Evolutionary conservation across 2,113 vertebrate species (phyloP), one percentile per base, ranked within the genome.

Genomic region (Bos javanicus): DNA sequence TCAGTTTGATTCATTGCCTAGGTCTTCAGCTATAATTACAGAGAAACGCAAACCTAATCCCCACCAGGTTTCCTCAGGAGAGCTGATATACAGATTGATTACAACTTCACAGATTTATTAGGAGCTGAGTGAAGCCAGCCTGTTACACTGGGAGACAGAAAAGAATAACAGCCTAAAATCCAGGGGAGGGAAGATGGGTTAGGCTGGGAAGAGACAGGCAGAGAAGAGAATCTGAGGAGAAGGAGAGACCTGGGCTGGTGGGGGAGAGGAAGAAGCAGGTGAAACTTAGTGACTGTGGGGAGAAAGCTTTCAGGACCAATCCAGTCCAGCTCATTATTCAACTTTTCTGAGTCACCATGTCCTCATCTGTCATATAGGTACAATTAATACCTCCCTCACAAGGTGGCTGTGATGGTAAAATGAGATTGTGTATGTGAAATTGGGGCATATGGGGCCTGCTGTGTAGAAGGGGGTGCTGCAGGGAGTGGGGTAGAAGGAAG

Each of bases 61-160:
- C 60, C 76, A 46, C 39, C 43, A 96, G 54, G 60, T 88, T 86
- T 86, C 94, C 97, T 90, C 9, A 17, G 76, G 46, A n/a, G 82
- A 96, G 90, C 36, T 94, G 90, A 88, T 87, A 87, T 95, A 88
- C 21, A 88, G 67, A 95, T 97, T 91, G 94, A 96, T 97, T 89
- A 87, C 16, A 78, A 48, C 52, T 90, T 91, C 96, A 95, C 71
- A 71, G 85, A 97, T 97, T 94, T 93, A 94, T 97, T 82, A 94
- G 56, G 26, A 57, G 87, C 92, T 56, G 57, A 82, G 64, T 21
- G 36, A 88, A 43, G 39, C 80, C 56, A 10, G 23, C 59, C 86
- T 81, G 36, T 76, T 48, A 21, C n/a, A 13, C 1, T 46, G 33
- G 26, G 96, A 92, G 19, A 46, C 3, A 80, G 86, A 33, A 87